These are phyloP conservation scores for Heliocidaris erythrogramma DNA, from an alignment of 35 echinoderm and acorn worm species.

Conservation along the genomic window DNA sequence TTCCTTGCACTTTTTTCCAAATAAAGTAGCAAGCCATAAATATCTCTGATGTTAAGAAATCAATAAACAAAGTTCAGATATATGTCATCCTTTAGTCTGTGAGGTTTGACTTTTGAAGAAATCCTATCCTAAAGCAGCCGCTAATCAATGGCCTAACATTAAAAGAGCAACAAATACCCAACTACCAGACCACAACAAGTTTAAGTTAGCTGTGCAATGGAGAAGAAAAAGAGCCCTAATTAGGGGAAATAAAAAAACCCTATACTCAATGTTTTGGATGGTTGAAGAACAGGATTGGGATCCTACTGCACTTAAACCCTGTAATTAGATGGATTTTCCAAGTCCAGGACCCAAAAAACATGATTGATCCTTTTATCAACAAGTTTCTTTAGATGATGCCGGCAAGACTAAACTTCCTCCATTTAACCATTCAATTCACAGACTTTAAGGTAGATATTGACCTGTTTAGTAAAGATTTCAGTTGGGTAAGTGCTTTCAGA, in stretches of 20 bases:
- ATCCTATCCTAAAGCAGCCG: neutral
- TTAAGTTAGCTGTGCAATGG: neutral
- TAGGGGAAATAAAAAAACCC: neutral
- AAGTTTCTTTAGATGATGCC: too few species aligned
- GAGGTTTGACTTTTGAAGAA: neutral
- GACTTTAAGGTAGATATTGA: neutral
- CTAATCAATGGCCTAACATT: neutral
- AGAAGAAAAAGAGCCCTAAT: neutral
- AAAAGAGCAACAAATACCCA: neutral
- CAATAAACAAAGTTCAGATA: too few species aligned
- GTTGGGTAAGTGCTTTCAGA: neutral
- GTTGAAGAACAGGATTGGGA: neutral
- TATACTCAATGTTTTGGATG: neutral
- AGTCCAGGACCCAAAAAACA: neutral
- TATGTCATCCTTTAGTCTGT: neutral
- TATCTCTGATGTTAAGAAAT: neutral
- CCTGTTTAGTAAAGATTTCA: neutral
- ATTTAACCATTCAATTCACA: neutral
- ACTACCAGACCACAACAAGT: neutral
- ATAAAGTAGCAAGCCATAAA: neutral
- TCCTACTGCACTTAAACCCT: neutral
- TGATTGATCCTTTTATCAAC: neutral
- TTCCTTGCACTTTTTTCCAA: neutral
- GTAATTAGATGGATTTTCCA: neutral
- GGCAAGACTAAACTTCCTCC: neutral